Evolutionary conservation across 2,797 vertebrate species (phyloP).

Genomic region (Staurois parvus): DNA sequence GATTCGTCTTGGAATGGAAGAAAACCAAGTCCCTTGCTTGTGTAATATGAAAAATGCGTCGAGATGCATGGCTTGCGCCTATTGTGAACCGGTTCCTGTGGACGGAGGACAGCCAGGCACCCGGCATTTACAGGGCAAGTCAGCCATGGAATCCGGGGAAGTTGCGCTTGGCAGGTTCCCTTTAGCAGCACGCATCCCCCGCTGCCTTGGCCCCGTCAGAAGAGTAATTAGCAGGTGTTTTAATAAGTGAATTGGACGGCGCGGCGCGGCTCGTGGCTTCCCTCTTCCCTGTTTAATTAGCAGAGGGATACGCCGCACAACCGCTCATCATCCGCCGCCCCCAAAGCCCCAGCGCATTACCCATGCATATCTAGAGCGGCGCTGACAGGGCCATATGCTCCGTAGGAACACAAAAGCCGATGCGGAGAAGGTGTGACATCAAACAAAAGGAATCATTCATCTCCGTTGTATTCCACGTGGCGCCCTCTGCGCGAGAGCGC

Average conservation of each 20-base stretch:
- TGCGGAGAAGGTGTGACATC: slow-evolving; percentile 14
- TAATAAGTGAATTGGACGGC: slow-evolving; percentile 18
- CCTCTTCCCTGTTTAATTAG: slow-evolving; percentile 30
- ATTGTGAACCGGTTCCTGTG: too few species aligned
- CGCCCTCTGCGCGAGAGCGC: background rate
- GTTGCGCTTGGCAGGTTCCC: too few species aligned
- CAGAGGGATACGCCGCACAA: slow-evolving; percentile 3
- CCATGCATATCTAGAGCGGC: slow-evolving; percentile 40
- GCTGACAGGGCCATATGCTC: slow-evolving; percentile 56
- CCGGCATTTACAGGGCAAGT: too few species aligned
- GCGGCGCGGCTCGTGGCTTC: background rate
- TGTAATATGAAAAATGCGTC: too few species aligned
- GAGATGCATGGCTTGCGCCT: too few species aligned
- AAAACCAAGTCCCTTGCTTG: too few species aligned
- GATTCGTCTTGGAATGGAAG: too few species aligned
- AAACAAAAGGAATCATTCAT: slow-evolving; percentile 53
- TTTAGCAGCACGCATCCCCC: too few species aligned
- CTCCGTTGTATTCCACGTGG: slow-evolving; percentile 8
- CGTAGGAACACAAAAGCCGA: slow-evolving; percentile 24
- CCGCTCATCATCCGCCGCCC: background rate
- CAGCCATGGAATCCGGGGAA: too few species aligned
- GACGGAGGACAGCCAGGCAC: too few species aligned
- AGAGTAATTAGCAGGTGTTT: slow-evolving; percentile 46
- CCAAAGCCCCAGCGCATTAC: slow-evolving; percentile 18
- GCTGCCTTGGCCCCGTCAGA: background rate